Percentiles rank a stretch among this genome's conserved stretches.
Evolutionary conservation across 1,140 invertebrate species (phyloP).

Genomic region (Tetranychus cinnabarinus): DNA sequence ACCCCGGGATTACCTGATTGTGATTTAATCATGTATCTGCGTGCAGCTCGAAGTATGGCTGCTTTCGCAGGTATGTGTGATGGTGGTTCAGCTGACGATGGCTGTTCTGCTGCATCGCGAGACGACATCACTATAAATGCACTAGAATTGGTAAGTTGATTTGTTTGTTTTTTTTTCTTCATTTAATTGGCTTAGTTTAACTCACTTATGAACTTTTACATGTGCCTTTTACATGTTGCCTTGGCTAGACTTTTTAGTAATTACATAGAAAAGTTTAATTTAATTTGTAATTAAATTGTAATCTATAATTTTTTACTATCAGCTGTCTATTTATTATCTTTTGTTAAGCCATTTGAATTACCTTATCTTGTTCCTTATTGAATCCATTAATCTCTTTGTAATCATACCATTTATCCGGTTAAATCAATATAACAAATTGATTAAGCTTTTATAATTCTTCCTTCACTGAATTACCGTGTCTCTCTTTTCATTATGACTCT

Average conservation of each 20-base stretch:
- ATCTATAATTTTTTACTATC: too few species aligned
- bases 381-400: too few species aligned
- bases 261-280: too few species aligned
- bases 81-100: conserved; percentile 84
- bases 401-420: too few species aligned
- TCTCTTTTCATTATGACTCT: neutral
- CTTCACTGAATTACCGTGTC: too few species aligned
- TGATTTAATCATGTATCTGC: conserved; percentile 87
- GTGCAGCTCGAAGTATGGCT: conserved; percentile 51
- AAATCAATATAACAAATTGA: too few species aligned
- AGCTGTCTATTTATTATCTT: too few species aligned
- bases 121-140: conserved; percentile 97
- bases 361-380: neutral
- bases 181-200: neutral
- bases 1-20: conserved; percentile 66
- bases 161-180: neutral
- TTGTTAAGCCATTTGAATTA: neutral
- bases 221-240: neutral
- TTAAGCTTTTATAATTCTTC: too few species aligned
- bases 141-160: conserved; percentile 47
- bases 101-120: conserved; percentile 76
- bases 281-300: too few species aligned
- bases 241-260: neutral
- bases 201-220: neutral
- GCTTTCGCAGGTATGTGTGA: conserved; percentile 95